phyloP scores from a whole-genome alignment of 2,888 invertebrate species.

The Cephus nigrinus region DNA sequence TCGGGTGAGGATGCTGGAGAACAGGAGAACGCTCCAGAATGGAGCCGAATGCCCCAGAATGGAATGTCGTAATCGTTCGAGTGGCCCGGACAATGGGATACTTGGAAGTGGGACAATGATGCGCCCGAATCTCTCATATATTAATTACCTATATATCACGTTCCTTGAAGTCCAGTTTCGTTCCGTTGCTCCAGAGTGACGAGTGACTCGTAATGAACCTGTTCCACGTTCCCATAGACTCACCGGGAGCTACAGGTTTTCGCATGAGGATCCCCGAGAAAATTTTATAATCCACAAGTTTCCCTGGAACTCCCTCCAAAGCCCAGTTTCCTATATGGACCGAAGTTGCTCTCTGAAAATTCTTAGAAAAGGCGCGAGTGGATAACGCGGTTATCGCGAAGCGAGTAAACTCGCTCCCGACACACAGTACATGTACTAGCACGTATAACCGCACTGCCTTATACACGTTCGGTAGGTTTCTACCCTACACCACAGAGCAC shows the following conservation, averaged over 20 bases:
- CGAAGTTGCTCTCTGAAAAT: neutral
- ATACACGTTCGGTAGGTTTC: neutral
- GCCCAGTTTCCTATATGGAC: neutral
- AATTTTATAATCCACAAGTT: neutral
- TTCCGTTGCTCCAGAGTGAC: slow-evolving; percentile 6
- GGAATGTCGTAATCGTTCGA: slow-evolving; percentile 20
- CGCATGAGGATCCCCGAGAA: neutral
- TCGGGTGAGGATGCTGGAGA: neutral
- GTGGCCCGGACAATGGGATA: slow-evolving; percentile 18
- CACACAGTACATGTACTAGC: neutral
- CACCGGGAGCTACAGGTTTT: neutral
- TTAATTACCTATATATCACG: slow-evolving; percentile 18
- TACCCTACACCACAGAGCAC: neutral
- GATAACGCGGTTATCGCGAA: slow-evolving; percentile 42
- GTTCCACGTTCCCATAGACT: neutral
- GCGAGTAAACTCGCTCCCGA: slow-evolving; percentile 32
- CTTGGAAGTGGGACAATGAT: slow-evolving; percentile 18
- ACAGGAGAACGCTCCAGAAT: neutral
- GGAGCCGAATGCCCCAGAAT: slow-evolving; percentile 8
- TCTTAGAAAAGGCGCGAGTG: slow-evolving; percentile 39
- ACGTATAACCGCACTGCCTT: neutral
- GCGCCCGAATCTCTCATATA: slow-evolving; percentile 15
- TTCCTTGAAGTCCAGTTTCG: slow-evolving; percentile 10
- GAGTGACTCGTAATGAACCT: neutral
- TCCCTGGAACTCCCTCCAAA: neutral